Base-by-base conservation (phyloP, 2,888 invertebrate species). In the Tiphia femorata region DNA sequence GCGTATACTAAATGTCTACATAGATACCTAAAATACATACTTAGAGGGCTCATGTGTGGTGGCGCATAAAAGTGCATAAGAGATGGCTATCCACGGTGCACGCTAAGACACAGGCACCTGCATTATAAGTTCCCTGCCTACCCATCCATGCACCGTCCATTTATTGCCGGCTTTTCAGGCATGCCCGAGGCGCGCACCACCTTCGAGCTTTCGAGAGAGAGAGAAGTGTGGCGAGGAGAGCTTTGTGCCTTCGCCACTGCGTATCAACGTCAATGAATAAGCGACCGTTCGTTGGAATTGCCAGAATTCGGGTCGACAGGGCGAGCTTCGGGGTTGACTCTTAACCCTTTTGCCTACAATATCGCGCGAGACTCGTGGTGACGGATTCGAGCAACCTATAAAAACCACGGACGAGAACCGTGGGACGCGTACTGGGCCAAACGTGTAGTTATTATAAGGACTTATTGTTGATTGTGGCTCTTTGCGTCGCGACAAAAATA, bases 31-130 rank as follows among this genome's bases (percentile, higher is more conserved):
- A 70, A 65, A 72, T 66, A 70, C 72, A 74, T 72, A 72, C 63
- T 61, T 66, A 59, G 57, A n/a, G n/a, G n/a, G 43, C 52, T 44
- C 61, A 52, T 67, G 68, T 62, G 64, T 64, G 65, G 56, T 68
- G 68, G 75, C 73, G 72, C 68, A 80, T 80, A 80, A 81, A 82
- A 80, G 81, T 80, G 80, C 80, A 81, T 79, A 79, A 80, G 80
- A 81, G 81, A 80, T 80, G 76, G 76, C 80, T 79, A 81, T 82
- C 80, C 77, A 70, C 60, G 70, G 70, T 69, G 65, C 62, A 68
- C n/a, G 75, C 73, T 62, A 78, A 77, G 73, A 72, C 77, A 72
- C 69, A 73, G 74, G 63, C 73, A 71, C 70, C 67, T 72, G 75
- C 73, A 76, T 77, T 77, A 77, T 79, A 70, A 67, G 74, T 69